Base-by-base conservation (phyloP, 2,113 vertebrate genomes). In the Nanorana parkeri region DNA sequence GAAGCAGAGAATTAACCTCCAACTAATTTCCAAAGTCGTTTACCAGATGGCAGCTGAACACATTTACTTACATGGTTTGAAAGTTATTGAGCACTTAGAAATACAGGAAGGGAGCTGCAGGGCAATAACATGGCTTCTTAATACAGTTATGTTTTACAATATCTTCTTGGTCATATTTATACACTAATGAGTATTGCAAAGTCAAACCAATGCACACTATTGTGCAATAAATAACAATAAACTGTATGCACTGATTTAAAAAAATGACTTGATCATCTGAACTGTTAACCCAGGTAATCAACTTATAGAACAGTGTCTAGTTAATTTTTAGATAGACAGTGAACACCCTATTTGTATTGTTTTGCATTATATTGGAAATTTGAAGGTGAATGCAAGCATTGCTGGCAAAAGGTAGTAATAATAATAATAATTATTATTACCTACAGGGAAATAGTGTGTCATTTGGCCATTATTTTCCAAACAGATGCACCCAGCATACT, bases 1-100 rank as follows among this genome's bases (percentile, higher is more conserved):
- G 92, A 93, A 88, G 87, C 90, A 93, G 89, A 92, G 89, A 91
- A 93, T 93, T 93, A 92, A 93, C 90, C 91, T 93, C 89, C 86
- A 92, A 91, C 86, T 93, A 90, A 92, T 90, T 92, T 92, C 86
- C 81, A 90, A 93, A 91, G 89, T 93, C 89, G 89, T 91, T 93
- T 92, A 84, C 81, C 85, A 85, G 81, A 81, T 86, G 80, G 89
- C 86, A 82, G 75, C 75, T 88, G 89, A 86, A 80, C 76, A 80
- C 73, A 68, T 87, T 90, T 86, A 71, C 76, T 85, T 87, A 82
- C 72, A 86, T 13, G 83, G 17, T 84, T 80, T 85, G 81, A 60
- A 72, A 61, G 0, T 72, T 88, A 87, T 0, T 0, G 28, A 88
- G 36, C 65, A 87, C 87, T 89, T 87, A 75, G 32, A 24, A 87